Evolutionary conservation across 2,113 vertebrate species (phyloP).

Genomic region (Myotis brandtii): DNA sequence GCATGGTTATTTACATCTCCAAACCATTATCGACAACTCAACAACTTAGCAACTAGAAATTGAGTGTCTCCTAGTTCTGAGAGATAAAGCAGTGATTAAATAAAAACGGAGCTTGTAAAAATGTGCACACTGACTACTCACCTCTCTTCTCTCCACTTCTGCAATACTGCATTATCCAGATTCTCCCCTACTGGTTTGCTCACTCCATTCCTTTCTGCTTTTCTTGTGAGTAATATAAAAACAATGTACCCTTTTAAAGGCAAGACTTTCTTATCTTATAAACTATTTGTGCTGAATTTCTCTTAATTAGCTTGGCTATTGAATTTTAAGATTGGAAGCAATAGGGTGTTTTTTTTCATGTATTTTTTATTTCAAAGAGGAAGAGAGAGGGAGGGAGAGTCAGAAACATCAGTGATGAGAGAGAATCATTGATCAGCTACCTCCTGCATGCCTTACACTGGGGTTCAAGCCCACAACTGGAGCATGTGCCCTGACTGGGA

Average conservation of each 20-base stretch:
- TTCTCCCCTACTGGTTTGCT: neutral
- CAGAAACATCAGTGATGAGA: neutral
- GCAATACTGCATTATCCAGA: neutral
- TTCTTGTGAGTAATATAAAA: neutral
- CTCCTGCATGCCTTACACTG: no score
- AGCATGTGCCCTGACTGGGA: no score
- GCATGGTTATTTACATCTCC: neutral
- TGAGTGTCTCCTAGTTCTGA: neutral
- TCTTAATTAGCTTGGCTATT: neutral
- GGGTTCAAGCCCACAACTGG: no score
- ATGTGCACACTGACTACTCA: neutral
- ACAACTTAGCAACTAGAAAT: neutral
- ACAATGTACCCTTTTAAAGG: neutral
- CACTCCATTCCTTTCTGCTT: neutral
- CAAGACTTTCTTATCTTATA: neutral
- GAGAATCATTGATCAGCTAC: no score
- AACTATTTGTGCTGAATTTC: neutral
- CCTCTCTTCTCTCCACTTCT: neutral
- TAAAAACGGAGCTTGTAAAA: neutral
- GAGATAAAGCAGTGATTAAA: neutral
- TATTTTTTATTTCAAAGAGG: neutral
- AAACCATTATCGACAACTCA: neutral
- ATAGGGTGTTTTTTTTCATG: neutral
- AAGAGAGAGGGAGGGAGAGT: neutral
- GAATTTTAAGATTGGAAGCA: neutral